A percentile compares a stretch with the other conserved stretches of the same genome.
Conservation (phyloP, 1,140 invertebrate species). For the Diprion similis region DNA sequence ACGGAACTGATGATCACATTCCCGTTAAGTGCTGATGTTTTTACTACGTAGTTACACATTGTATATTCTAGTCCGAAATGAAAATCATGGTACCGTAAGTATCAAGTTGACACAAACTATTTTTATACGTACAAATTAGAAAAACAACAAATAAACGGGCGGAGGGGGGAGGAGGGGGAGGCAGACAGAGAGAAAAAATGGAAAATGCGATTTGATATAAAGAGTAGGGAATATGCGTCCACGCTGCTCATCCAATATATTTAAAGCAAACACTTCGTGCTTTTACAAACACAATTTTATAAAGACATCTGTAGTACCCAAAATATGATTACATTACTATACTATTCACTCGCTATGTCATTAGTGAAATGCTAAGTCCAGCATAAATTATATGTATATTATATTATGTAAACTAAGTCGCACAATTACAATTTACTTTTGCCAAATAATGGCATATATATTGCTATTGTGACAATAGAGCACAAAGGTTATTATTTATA, state of each 20-base stretch:
- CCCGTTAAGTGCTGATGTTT: background rate
- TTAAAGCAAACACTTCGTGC: background rate
- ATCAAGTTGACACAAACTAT: background rate
- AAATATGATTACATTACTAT: background rate
- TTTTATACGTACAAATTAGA: background rate
- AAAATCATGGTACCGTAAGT: background rate
- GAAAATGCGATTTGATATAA: background rate
- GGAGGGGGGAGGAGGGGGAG: background rate
- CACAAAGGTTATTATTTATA: too few relatives aligned
- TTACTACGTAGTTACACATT: background rate
- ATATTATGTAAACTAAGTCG: too few relatives aligned
- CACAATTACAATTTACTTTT: too few relatives aligned
- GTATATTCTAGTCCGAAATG: background rate
- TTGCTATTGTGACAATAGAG: too few relatives aligned
- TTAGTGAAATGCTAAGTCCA: too few relatives aligned
- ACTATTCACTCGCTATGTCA: too few relatives aligned
- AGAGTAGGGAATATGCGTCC: background rate
- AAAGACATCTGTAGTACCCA: background rate
- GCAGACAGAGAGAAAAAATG: background rate
- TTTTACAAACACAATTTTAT: background rate
- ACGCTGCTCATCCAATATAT: background rate
- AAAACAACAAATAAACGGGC: too few relatives aligned
- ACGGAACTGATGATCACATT: conserved; percentile 5
- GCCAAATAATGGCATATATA: too few relatives aligned
- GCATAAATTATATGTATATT: too few relatives aligned